Conservation (phyloP, 2,113 vertebrate genomes). For the Campylorhamphus procurvoides region DNA sequence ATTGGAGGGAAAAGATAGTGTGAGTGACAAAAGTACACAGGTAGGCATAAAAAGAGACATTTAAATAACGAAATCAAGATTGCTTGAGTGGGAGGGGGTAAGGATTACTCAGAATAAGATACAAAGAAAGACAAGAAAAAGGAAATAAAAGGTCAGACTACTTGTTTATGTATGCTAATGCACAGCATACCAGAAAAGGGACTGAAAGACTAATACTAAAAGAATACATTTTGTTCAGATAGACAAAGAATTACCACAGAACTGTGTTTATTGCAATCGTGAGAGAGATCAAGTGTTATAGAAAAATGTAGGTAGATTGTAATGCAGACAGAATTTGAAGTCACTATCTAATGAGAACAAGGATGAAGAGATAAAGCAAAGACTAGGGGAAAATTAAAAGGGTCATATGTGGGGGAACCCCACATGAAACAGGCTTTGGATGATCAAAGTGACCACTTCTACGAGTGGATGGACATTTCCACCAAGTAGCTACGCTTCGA, state of each 20-base stretch:
- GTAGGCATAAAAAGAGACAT: not conserved
- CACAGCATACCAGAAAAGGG: not conserved
- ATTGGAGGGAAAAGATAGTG: not conserved
- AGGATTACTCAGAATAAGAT: not conserved
- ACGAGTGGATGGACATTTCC: too few species aligned
- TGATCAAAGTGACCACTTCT: too few species aligned
- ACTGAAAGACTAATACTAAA: not conserved
- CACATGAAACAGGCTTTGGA: too few species aligned
- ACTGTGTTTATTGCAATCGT: not conserved
- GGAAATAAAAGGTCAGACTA: not conserved
- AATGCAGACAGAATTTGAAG: not conserved
- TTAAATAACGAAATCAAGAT: not conserved
- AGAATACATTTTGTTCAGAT: not conserved
- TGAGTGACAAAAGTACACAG: not conserved
- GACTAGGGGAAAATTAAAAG: not conserved
- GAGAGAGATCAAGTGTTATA: not conserved
- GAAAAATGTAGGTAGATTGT: not conserved
- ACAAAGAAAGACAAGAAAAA: not conserved
- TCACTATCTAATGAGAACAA: not conserved
- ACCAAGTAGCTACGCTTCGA: too few species aligned
- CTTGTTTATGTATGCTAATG: not conserved
- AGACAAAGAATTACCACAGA: not conserved
- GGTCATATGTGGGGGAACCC: too few species aligned
- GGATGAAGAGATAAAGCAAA: not conserved
- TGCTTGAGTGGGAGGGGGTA: not conserved